Base-by-base conservation (phyloP, 2,888 invertebrate genomes). In the Lacanobia oleracea region DNA sequence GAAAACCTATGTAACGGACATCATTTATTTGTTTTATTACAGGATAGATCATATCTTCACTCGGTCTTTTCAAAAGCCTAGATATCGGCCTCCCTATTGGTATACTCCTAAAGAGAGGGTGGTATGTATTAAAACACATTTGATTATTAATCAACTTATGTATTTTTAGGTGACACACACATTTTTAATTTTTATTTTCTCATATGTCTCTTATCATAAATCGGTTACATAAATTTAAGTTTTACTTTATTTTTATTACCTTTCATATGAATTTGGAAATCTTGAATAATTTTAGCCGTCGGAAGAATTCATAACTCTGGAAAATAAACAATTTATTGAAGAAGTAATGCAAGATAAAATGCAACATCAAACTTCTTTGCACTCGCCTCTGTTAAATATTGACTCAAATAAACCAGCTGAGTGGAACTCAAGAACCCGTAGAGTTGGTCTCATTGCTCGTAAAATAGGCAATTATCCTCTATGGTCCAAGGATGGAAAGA, bases 381-480 rank as follows among this genome's bases (percentile, higher is more conserved):
- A 91, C 56, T 94, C 95, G 21, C 94, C 94, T 21, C 82, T 94
- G 67, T 95, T 96, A 73, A 96, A 97, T 87, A 93, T 94, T 65
- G 94, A 96, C 59, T 83, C 87, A 18, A 82, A 93, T n/a, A 86
- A 89, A 67, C 77, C 89, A 73, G 93, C 96, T 12, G 94, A 97
- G 84, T 99, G 98, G 98, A 96, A 94, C 3, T 96, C 96, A 10
- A 85, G 88, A 59, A 96, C 97, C 9, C 95, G 97, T 66, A 96
- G 99, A 88, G 97, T 97, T 67, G 99, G 99, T 12, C 92, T 99
- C 0, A 97, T 99, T 87, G 99, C 98, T 0, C 97, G 97, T 68
- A 99, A 99, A 96, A 98, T 99, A 87, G 99, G 99, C 7, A 96
- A 98, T 77, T 97, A 99, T 93, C 99, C 99, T 1, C 94, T 99